Evolutionary conservation across 2,888 invertebrate species (phyloP).

Genomic region (Limnephilus lunatus): DNA sequence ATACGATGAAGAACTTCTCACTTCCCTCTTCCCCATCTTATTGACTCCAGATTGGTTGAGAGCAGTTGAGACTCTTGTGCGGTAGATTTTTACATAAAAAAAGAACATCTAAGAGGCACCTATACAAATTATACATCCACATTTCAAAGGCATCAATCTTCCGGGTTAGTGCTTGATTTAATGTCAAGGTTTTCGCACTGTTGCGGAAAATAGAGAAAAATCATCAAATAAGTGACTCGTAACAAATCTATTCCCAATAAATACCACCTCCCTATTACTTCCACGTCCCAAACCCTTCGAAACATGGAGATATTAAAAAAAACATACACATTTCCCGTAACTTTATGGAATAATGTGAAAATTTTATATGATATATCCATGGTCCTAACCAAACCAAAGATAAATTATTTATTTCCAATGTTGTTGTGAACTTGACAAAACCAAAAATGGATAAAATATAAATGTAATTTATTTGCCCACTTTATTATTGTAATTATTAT

Average conservation of each 20-base stretch:
- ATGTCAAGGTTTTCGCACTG: too few relatives aligned
- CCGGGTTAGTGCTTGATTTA: too few relatives aligned
- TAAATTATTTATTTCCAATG: neutral
- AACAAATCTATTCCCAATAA: neutral
- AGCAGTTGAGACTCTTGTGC: too few relatives aligned
- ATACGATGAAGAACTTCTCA: too few relatives aligned
- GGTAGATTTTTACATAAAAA: too few relatives aligned
- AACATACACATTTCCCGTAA: neutral
- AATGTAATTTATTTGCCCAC: neutral
- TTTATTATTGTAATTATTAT: neutral
- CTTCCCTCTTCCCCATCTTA: too few relatives aligned
- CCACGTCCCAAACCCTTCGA: neutral
- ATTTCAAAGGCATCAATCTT: too few relatives aligned
- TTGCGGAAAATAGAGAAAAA: neutral
- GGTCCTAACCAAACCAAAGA: neutral
- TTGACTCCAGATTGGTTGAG: too few relatives aligned
- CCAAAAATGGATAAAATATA: neutral
- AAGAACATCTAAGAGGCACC: too few relatives aligned
- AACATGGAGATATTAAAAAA: neutral
- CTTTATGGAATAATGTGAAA: neutral
- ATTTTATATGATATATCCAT: neutral
- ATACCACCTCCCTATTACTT: neutral
- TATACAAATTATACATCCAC: too few relatives aligned
- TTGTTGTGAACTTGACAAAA: neutral
- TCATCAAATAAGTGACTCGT: neutral